Evolutionary conservation across 2,113 vertebrate species (phyloP), one percentile per base, ranked within the genome.

Genomic region (Pycnonotus jocosus): DNA sequence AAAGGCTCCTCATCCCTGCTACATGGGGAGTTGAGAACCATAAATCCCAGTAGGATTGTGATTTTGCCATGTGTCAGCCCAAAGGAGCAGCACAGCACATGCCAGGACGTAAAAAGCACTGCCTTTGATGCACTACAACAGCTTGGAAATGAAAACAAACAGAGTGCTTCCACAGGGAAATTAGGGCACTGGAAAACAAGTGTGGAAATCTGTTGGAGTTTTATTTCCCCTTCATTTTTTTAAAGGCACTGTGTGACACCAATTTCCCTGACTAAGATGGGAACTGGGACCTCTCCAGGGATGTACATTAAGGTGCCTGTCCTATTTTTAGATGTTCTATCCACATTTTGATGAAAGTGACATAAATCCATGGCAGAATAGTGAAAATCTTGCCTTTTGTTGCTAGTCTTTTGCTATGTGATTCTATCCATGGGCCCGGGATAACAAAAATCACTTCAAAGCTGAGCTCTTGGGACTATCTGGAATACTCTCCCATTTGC

Each of bases 121-220:
- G 94, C 66, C 94, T 87, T 95, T 92, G 95, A 87, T 96, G 92
- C 53, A 60, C 83, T 82, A 90, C 95, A 91, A 48, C 1, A 15
- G 90, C 91, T 93, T 38, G 68, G 89, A 91, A 96, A 94, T 86
- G 37, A 95, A 97, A 97, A 94, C 85, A 97, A 97, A 91, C 10
- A 4, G 87, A 95, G 85, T 1, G 12, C 54, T 91, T 68, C 37
- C 65, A 94, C 19, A 9, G 42, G 62, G 94, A 95, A 97, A 96
- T 40, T 62, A 95, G 83, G 68, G 78, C 91, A 95, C 80, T 8
- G 37, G 85, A 94, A 97, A 96, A 88, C 65, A 47, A 89, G 69
- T 4, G 1, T 72, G 61, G 50, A 57, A 85, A 83, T 94, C 62
- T 68, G n/a, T 7, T 79, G 47, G 65, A 35, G 15, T 21, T 51